These are phyloP conservation scores for Lacanobia oleracea DNA, from an alignment of 2,888 invertebrate genomes.

Conservation along the genomic window DNA sequence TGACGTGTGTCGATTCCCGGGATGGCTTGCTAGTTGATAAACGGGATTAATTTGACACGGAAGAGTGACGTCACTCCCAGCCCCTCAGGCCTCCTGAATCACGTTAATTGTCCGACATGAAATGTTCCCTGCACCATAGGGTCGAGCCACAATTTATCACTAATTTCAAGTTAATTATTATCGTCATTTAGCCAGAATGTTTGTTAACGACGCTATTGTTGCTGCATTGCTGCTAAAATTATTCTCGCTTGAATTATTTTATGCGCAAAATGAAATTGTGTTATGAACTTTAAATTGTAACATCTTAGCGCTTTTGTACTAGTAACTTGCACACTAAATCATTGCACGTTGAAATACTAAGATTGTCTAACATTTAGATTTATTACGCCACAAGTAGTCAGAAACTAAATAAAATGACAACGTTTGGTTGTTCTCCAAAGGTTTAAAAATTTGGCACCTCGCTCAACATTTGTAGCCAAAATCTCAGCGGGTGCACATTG, in stretches of 20 bases:
- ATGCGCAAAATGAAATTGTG: constrained; percentile 21
- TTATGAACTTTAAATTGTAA: constrained; percentile 39
- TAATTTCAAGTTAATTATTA: constrained; percentile 61
- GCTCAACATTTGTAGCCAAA: constrained; percentile 75
- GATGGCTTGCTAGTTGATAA: constrained; percentile 57
- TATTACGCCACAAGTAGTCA: constrained; percentile 26
- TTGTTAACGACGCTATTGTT: constrained; percentile 45
- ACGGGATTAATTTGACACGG: constrained; percentile 70
- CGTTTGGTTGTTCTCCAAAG: constrained; percentile 71
- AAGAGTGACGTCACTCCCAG: constrained; percentile 28
- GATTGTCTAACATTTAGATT: constrained; percentile 30
- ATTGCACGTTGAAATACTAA: constrained; percentile 32
- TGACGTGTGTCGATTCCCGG: constrained; percentile 49
- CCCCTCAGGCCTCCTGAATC: constrained; percentile 54
- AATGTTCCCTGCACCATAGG: constrained; percentile 50
- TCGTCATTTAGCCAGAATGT: constrained; percentile 50
- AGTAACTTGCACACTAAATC: constrained; percentile 20
- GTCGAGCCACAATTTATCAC: constrained; percentile 62
- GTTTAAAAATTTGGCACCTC: constrained; percentile 78
- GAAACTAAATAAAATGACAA: constrained; percentile 57
- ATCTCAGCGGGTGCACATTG: constrained; percentile 55
- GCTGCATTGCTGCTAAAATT: constrained; percentile 38
- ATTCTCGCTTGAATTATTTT: constrained; percentile 36
- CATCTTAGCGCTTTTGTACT: constrained; percentile 3
- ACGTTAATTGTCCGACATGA: constrained; percentile 67